Conservation (phyloP, 2,113 vertebrate species). For the Mobula hypostoma region DNA sequence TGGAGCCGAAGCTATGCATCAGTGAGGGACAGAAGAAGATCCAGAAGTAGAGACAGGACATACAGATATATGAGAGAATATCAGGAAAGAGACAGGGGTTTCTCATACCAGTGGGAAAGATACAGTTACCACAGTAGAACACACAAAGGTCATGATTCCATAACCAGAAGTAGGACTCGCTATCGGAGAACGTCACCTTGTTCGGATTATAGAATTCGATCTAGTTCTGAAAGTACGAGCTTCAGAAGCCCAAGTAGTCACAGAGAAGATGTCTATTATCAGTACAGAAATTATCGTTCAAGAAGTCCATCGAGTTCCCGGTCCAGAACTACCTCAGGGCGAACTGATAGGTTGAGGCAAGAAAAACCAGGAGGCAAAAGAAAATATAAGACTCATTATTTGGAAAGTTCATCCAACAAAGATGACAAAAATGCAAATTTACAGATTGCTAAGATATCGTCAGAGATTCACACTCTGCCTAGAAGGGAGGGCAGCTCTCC, state of each 20-base stretch:
- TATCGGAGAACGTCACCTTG: slow-evolving; percentile 60
- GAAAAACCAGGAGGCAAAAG: slow-evolving; percentile 81
- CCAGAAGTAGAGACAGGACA: slow-evolving; percentile 58
- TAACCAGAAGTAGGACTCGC: slow-evolving; percentile 54
- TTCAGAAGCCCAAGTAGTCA: slow-evolving; percentile 56
- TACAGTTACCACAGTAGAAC: slow-evolving; percentile 62
- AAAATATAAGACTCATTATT: slow-evolving; percentile 82
- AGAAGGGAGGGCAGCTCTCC: slow-evolving; percentile 1
- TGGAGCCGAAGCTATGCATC: slow-evolving; percentile 53
- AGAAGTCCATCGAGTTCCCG: slow-evolving; percentile 64
- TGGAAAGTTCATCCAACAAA: slow-evolving; percentile 56
- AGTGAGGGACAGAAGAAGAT: slow-evolving; percentile 49
- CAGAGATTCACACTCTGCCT: slow-evolving; percentile 40
- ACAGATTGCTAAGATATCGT: slow-evolving; percentile 29
- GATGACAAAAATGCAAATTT: slow-evolving; percentile 11
- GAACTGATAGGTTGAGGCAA: slow-evolving; percentile 51
- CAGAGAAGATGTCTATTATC: slow-evolving; percentile 56
- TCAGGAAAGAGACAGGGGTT: slow-evolving; percentile 47
- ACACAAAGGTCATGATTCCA: slow-evolving; percentile 54
- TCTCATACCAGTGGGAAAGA: slow-evolving; percentile 54
- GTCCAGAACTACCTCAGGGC: slow-evolving; percentile 57
- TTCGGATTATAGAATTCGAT: slow-evolving; percentile 55
- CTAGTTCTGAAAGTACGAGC: slow-evolving; percentile 57
- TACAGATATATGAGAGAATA: slow-evolving; percentile 53
- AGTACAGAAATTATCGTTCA: slow-evolving; percentile 59